A percentile compares a stretch with the other conserved stretches of the same genome.
These are phyloP conservation scores for Drosophila micromelanica DNA, from an alignment of 1,140 invertebrate species.

Conservation along the genomic window DNA sequence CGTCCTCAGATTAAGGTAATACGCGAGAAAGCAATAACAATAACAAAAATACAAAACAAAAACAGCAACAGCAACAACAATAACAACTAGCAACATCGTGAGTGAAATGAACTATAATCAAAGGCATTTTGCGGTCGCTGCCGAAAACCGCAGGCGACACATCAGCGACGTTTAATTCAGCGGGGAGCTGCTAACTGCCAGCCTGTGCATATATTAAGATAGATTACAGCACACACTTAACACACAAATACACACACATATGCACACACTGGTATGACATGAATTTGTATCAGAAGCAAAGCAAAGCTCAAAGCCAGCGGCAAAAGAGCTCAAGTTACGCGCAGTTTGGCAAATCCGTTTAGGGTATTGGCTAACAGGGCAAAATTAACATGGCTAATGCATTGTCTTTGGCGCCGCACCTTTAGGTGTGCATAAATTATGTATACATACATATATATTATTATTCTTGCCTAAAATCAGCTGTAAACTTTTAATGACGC, in stretches of 20 bases:
- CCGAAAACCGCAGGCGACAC: slow-evolving; percentile 45
- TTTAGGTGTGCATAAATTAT: slow-evolving; percentile 77
- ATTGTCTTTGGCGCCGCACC: slow-evolving; percentile 52
- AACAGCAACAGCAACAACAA: slow-evolving; percentile 35
- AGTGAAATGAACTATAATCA: slow-evolving; percentile 36
- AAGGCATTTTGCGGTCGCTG: slow-evolving; percentile 30
- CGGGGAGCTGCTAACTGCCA: slow-evolving; percentile 3
- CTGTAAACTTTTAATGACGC: slow-evolving; percentile 44
- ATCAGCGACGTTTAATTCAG: slow-evolving; percentile 25
- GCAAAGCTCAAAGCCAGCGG: slow-evolving; percentile 20
- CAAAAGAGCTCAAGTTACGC: slow-evolving; percentile 31
- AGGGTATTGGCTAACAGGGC: slow-evolving; percentile 30
- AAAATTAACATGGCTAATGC: slow-evolving; percentile 74
- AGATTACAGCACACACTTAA: slow-evolving; percentile 61
- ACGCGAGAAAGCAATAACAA: slow-evolving; percentile 38
- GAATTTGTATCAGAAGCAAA: slow-evolving; percentile 72
- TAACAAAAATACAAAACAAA: slow-evolving; percentile 39
- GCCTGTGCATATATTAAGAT: slow-evolving; percentile 76
- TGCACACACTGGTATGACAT: slow-evolving; percentile 55
- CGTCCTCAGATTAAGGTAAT: slow-evolving; percentile 56
- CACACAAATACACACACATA: slow-evolving; percentile 27
- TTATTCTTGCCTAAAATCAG: slow-evolving; percentile 7
- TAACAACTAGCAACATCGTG: slow-evolving; percentile 16
- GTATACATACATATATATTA: slow-evolving; percentile 23
- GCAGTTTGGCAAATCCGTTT: slow-evolving; percentile 36